phyloP scores from a whole-genome alignment of 2,797 vertebrate species.

The Peromyscus melanophrys region DNA sequence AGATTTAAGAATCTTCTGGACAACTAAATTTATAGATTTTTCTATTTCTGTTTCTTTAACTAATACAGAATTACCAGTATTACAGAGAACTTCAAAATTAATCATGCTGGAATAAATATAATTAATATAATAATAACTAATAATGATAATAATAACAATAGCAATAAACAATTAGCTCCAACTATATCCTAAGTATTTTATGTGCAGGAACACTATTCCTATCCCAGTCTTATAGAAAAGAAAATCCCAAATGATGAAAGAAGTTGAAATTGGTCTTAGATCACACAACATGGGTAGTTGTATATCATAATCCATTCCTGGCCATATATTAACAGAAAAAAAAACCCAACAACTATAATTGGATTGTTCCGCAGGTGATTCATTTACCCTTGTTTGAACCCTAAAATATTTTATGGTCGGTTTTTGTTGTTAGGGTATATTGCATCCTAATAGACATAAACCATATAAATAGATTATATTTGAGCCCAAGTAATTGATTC shows the following conservation, averaged over 20 bases:
- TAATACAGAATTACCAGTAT: neutral
- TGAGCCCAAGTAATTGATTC: neutral
- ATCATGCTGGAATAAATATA: neutral
- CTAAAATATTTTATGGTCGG: neutral
- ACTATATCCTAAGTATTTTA: neutral
- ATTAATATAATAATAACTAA: too few species aligned
- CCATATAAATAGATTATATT: neutral
- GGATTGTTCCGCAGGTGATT: neutral
- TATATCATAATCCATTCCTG: neutral
- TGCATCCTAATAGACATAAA: neutral
- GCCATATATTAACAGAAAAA: neutral
- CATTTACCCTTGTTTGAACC: neutral
- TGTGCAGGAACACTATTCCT: neutral
- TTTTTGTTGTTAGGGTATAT: neutral
- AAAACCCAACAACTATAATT: slow-evolving; percentile 28
- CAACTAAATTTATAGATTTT: neutral
- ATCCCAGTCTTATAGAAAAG: neutral
- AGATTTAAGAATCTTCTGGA: neutral
- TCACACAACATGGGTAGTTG: neutral
- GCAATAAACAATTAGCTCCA: neutral
- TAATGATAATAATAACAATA: neutral
- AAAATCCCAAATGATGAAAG: neutral
- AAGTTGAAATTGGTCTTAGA: neutral
- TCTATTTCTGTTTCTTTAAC: neutral
- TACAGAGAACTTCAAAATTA: slow-evolving; percentile 4